Percentiles rank a stretch among this genome's conserved stretches.
phyloP scores from a whole-genome alignment of 2,888 invertebrate genomes.

The Eupithecia abbreviata region DNA sequence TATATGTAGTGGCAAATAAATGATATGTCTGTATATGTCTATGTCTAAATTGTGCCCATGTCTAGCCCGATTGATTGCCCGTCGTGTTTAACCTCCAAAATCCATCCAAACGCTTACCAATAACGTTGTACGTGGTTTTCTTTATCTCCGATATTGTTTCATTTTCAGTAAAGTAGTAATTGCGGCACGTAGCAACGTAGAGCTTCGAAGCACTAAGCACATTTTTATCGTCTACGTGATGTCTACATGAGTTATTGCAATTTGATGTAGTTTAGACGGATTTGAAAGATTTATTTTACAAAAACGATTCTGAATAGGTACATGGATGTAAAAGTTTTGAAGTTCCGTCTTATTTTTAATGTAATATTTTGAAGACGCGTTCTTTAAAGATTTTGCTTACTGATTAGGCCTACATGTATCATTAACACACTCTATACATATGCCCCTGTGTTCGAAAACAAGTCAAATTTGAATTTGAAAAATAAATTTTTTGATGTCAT shows the following conservation, averaged over 20 bases:
- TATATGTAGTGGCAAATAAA: no score
- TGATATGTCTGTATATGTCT: no score
- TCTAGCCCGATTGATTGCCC: neutral
- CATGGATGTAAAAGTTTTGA: neutral
- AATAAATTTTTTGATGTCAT: no score
- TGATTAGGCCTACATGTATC: no score
- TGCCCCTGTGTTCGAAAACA: no score
- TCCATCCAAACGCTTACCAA: slow-evolving; percentile 14
- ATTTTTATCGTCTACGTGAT: slow-evolving; percentile 29
- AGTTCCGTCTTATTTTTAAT: neutral
- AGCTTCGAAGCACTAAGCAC: slow-evolving; percentile 30
- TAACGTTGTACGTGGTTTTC: slow-evolving; percentile 28
- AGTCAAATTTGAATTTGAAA: no score
- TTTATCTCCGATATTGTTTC: slow-evolving; percentile 5
- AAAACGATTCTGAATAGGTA: neutral
- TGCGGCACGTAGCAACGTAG: slow-evolving; percentile 31
- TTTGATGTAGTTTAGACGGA: slow-evolving; percentile 12
- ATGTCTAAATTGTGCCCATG: neutral
- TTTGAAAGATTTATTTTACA: neutral
- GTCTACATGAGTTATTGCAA: slow-evolving; percentile 19
- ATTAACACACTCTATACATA: no score
- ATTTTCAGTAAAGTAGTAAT: slow-evolving; percentile 26
- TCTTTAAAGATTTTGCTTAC: neutral
- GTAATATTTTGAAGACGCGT: neutral
- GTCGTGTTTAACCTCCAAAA: slow-evolving; percentile 11